A percentile compares a stretch with the other conserved stretches of the same genome.
phyloP scores from a whole-genome alignment of 2,888 invertebrate species.

The Philonicus albiceps region DNA sequence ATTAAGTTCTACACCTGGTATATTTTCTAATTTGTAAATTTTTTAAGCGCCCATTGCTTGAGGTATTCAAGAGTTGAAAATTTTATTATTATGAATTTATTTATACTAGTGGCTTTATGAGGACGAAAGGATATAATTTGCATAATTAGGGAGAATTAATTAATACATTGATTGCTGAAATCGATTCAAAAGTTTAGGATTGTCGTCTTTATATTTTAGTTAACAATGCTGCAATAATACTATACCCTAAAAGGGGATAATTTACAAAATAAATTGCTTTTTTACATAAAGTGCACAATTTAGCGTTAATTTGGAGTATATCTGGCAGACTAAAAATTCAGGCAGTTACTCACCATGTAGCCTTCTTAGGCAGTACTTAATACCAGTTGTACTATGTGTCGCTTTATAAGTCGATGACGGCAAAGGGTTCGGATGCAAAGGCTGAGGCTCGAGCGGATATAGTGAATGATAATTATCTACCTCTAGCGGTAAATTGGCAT shows the following conservation, averaged over 20 bases:
- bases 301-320: background rate
- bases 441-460: constrained; percentile 79
- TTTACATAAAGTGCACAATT: background rate
- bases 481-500: constrained; percentile 78
- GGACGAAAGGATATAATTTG: too few relatives aligned
- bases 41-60: too few relatives aligned
- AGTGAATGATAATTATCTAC: constrained; percentile 91
- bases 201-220: background rate
- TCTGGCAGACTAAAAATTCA: background rate
- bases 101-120: too few relatives aligned
- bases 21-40: too few relatives aligned
- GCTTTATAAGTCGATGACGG: constrained; percentile 91
- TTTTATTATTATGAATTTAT: too few relatives aligned
- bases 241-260: background rate
- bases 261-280: background rate
- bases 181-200: too few relatives aligned
- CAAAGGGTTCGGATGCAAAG: constrained; percentile 71
- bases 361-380: constrained; percentile 84
- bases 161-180: too few relatives aligned
- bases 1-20: too few relatives aligned
- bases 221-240: background rate
- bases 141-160: too few relatives aligned
- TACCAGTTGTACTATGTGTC: constrained; percentile 84
- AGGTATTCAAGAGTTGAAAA: too few relatives aligned
- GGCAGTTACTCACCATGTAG: constrained; percentile 75